These are phyloP conservation scores for Stichodactyla mertensii DNA, from an alignment of 64 coral and sea anemone genomes.

Conservation along the genomic window DNA sequence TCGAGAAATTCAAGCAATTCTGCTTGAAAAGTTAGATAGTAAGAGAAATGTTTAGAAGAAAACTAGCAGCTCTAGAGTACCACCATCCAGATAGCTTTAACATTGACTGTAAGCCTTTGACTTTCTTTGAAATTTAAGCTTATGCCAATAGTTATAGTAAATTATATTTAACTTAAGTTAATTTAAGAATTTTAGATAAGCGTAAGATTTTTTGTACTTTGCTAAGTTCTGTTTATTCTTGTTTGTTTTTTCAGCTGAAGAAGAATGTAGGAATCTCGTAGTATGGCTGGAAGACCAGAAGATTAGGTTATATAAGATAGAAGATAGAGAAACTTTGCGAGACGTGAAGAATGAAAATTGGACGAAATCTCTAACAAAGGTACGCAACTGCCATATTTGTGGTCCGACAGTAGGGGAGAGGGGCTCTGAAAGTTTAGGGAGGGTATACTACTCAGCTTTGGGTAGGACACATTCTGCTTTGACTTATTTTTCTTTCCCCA, in stretches of 20 bases:
- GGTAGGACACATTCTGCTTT: too few species aligned
- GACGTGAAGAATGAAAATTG: conserved; percentile 54
- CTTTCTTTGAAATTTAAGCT: not conserved
- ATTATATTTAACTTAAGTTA: too few species aligned
- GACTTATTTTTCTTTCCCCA: too few species aligned
- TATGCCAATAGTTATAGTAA: too few species aligned
- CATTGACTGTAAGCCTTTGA: conserved; percentile 50
- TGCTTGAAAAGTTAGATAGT: not conserved
- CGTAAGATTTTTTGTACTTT: not conserved
- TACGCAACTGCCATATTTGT: not conserved
- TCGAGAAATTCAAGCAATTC: not conserved
- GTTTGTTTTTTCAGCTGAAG: conserved; percentile 64
- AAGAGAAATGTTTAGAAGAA: conserved; percentile 69
- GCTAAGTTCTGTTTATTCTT: not conserved
- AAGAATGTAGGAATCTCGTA: conserved; percentile 75
- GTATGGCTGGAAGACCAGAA: conserved; percentile 94
- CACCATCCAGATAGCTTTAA: conserved; percentile 81
- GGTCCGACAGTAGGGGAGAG: not conserved
- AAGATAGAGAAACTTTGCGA: conserved; percentile 62
- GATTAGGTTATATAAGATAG: conserved; percentile 87
- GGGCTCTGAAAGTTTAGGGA: not conserved
- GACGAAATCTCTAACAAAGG: conserved; percentile 63
- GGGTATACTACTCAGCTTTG: too few species aligned
- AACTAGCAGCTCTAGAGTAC: conserved; percentile 82
- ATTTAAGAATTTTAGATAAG: not conserved